These are phyloP conservation scores for Epistrophella euchroma DNA, from an alignment of 2,888 invertebrate species.

Conservation along the genomic window DNA sequence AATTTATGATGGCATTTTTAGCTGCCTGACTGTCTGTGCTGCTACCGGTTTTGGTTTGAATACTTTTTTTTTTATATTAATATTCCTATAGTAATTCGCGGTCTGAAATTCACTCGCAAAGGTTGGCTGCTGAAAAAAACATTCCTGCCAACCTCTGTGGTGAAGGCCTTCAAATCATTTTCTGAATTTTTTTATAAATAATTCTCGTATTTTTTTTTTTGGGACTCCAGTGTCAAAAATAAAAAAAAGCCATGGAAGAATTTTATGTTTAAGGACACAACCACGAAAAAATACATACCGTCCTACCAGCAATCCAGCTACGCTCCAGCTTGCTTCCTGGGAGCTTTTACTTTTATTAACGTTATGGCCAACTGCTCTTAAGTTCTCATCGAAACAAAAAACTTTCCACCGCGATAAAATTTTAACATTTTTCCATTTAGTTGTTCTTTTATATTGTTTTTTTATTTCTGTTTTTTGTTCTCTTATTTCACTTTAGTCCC, in stretches of 20 bases:
- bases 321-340: slow-evolving; percentile 9
- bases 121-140: too few species aligned
- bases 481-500: background rate
- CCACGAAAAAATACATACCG: too few species aligned
- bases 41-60: too few species aligned
- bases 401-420: slow-evolving; percentile 42
- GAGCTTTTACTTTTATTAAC: slow-evolving; percentile 26
- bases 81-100: too few species aligned
- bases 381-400: slow-evolving; percentile 13
- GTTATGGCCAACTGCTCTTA: slow-evolving; percentile 39
- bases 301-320: background rate
- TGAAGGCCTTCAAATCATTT: background rate
- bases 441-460: slow-evolving; percentile 5
- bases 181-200: background rate
- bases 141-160: too few species aligned
- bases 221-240: background rate
- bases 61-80: too few species aligned
- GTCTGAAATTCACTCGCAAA: too few species aligned
- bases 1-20: too few species aligned
- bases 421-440: slow-evolving; percentile 40
- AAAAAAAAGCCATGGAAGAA: background rate
- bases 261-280: background rate
- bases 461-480: background rate
- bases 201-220: background rate
- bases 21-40: too few species aligned